Evolutionary conservation across 2,888 invertebrate genomes (phyloP).

Genomic region (Anagyrus pseudococci): DNA sequence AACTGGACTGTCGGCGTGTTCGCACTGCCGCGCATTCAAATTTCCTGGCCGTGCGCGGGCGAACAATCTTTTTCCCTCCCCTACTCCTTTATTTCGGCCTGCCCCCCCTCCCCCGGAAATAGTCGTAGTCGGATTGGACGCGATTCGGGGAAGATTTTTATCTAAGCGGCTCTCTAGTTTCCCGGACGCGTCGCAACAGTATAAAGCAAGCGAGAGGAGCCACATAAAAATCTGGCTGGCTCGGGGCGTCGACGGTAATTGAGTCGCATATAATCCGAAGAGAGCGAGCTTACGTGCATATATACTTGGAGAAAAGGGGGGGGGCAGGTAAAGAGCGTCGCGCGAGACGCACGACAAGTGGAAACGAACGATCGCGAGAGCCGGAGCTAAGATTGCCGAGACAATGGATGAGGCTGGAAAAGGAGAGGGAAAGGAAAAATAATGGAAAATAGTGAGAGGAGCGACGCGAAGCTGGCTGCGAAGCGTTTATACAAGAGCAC

Average conservation of each 20-base stretch:
- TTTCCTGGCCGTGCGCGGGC: neutral
- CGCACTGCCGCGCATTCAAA: conserved; percentile 13
- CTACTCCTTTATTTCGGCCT: neutral
- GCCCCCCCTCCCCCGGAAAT: neutral
- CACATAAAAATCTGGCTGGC: conserved; percentile 42
- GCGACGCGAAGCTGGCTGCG: too few species aligned
- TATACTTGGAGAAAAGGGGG: too few species aligned
- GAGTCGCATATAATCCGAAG: conserved; percentile 50
- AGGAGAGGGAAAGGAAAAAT: neutral
- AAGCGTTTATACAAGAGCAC: neutral
- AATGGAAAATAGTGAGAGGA: neutral
- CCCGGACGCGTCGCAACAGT: neutral
- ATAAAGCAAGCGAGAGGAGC: neutral
- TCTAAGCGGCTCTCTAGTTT: conserved; percentile 19
- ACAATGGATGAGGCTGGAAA: neutral
- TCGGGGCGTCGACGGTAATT: conserved; percentile 48
- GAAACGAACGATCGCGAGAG: neutral
- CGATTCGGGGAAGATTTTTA: conserved; percentile 25
- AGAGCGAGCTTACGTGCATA: conserved; percentile 32
- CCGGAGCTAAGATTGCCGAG: neutral
- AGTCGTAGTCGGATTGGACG: conserved; percentile 17
- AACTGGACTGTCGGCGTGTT: neutral
- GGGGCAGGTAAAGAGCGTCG: neutral
- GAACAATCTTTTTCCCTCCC: conserved; percentile 3
- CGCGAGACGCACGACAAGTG: neutral